Conservation (phyloP, 2,113 vertebrate species). For the Cynoglossus semilaevis region DNA sequence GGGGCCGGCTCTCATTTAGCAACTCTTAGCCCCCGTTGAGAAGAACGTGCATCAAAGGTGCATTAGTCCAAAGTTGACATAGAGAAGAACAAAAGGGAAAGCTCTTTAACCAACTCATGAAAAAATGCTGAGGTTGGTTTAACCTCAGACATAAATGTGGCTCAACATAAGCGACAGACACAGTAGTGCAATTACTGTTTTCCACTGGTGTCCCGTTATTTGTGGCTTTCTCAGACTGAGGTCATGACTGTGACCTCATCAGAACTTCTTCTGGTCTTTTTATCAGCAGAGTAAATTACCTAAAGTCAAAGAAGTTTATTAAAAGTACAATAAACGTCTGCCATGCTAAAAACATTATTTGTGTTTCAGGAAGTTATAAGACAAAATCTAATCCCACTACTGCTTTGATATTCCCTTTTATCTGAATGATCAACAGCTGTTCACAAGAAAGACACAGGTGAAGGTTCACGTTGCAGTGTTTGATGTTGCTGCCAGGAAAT, state of each 20-base stretch:
- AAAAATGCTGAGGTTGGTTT: constrained; percentile 14
- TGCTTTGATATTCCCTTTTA: constrained; percentile 1
- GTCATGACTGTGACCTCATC: not conserved
- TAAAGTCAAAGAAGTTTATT: no score
- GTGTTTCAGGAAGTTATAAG: not conserved
- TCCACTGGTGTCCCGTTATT: constrained; percentile 5
- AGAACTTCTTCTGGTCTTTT: no score
- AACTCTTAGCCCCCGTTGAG: constrained; percentile 48
- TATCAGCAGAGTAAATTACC: no score
- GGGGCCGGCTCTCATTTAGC: constrained; percentile 34
- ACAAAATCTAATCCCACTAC: not conserved
- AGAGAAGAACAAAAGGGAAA: constrained; percentile 3
- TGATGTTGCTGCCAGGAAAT: constrained; percentile 21
- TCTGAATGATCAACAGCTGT: constrained; percentile 14
- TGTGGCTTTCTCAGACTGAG: constrained; percentile 3
- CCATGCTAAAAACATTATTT: not conserved
- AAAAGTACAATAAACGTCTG: no score
- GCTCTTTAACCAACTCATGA: not conserved
- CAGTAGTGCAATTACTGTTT: constrained; percentile 3
- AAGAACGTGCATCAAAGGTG: constrained; percentile 9
- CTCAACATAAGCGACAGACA: not conserved
- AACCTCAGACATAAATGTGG: constrained; percentile 5
- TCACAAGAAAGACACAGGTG: constrained; percentile 14
- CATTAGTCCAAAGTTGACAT: constrained; percentile 39
- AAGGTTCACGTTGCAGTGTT: not conserved